Conservation (phyloP, 1,140 invertebrate species). For the Ceratitis capitata region DNA sequence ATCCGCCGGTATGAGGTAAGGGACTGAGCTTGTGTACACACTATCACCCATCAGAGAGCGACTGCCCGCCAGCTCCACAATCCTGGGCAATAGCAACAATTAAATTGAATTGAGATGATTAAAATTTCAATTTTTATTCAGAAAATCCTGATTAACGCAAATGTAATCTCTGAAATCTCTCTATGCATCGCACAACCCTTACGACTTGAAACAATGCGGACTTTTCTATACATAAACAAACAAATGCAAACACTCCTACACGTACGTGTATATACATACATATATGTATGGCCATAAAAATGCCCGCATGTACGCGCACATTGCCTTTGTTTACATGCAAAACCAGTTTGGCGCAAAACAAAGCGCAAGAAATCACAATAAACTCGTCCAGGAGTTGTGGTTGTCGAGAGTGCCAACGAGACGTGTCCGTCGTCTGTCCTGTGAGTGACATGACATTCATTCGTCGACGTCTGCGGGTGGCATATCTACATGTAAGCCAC, state of each 20-base stretch:
- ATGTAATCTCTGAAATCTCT: neutral
- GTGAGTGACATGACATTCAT: slow-evolving; percentile 28
- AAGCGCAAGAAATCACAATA: slow-evolving; percentile 32
- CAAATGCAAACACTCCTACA: neutral
- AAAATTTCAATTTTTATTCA: neutral
- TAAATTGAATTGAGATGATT: neutral
- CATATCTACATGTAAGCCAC: neutral
- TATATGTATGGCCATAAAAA: neutral
- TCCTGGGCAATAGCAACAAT: neutral
- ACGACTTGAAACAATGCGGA: neutral
- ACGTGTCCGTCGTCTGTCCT: slow-evolving; percentile 10
- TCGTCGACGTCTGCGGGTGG: slow-evolving; percentile 18
- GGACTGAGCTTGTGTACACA: neutral
- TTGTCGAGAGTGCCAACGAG: neutral
- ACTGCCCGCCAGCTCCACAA: too few relatives aligned
- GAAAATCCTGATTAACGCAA: slow-evolving; percentile 3
- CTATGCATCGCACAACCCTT: slow-evolving; percentile 8
- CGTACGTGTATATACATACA: neutral
- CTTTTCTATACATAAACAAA: neutral
- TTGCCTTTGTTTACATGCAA: slow-evolving; percentile 8
- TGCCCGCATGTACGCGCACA: neutral
- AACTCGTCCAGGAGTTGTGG: slow-evolving; percentile 13
- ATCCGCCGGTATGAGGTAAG: neutral
- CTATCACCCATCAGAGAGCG: neutral
- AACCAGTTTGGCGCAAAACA: slow-evolving; percentile 10